Percentiles rank a stretch among this genome's conserved stretches.
Conservation (phyloP, 1,140 invertebrate species). For the Halesus radiatus region DNA sequence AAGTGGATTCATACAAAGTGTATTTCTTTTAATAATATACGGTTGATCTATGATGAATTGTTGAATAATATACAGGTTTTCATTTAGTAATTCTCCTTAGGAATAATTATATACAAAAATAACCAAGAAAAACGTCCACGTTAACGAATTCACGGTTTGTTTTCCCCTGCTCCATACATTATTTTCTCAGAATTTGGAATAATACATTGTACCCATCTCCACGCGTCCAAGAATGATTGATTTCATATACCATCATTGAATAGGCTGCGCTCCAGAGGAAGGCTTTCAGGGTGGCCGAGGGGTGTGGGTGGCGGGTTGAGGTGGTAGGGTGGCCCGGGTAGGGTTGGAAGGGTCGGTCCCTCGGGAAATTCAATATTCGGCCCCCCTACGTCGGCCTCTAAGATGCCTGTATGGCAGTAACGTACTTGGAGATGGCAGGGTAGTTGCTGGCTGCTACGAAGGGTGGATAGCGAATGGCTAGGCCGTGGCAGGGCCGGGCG, state of each 20-base stretch:
- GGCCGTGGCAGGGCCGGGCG: background rate
- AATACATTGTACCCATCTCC: background rate
- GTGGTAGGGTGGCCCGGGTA: background rate
- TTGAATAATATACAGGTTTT: no score
- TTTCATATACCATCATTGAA: slow-evolving; percentile 31
- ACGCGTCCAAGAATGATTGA: slow-evolving; percentile 30
- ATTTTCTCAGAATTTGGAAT: no score
- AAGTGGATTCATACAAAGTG: no score
- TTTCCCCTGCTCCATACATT: no score
- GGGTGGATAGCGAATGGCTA: background rate
- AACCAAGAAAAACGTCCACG: no score
- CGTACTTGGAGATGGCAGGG: slow-evolving; percentile 22
- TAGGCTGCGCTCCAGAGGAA: slow-evolving; percentile 6
- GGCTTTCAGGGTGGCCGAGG: background rate
- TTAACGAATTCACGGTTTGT: no score
- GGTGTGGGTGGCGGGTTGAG: background rate
- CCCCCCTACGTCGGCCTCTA: slow-evolving; percentile 45
- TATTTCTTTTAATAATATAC: no score
- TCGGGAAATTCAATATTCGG: slow-evolving; percentile 58
- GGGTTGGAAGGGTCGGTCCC: slow-evolving; percentile 46
- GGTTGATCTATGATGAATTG: no score
- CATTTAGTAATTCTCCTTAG: no score
- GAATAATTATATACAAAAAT: no score
- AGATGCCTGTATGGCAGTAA: slow-evolving; percentile 40
- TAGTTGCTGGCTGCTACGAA: background rate